A percentile compares a stretch with the other conserved stretches of the same genome.
phyloP scores from a whole-genome alignment of 2,797 vertebrate species.

The Sebastes goodei region DNA sequence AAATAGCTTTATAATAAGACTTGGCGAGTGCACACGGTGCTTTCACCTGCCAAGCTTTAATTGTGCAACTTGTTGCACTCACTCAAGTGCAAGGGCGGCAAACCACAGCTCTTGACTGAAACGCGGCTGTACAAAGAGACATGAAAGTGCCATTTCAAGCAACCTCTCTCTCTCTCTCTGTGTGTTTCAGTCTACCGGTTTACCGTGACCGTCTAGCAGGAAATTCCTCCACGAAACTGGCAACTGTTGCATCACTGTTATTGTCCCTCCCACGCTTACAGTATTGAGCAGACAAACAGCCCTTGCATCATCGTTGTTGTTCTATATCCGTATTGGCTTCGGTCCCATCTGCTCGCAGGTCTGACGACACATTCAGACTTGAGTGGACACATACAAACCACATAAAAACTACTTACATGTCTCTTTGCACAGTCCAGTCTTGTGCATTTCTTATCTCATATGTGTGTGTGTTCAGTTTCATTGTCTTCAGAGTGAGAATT shows the following conservation, averaged over 20 bases:
- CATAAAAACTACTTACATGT: neutral
- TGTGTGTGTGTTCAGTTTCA: conserved; percentile 1
- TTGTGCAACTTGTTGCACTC: neutral
- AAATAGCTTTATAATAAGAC: neutral
- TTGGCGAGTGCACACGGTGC: neutral
- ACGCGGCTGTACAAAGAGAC: neutral
- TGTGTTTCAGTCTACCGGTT: neutral
- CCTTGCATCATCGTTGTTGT: conserved; percentile 29
- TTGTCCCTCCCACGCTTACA: conserved; percentile 14
- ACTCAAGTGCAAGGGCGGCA: neutral
- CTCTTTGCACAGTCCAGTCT: neutral
- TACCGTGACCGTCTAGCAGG: neutral
- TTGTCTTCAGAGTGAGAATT: neutral
- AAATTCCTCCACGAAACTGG: conserved; percentile 45
- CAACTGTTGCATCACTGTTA: conserved; percentile 43
- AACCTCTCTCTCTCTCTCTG: neutral
- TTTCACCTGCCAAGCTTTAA: neutral
- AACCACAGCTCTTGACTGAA: neutral
- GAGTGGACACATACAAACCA: neutral
- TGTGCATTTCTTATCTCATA: neutral
- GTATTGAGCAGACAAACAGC: neutral
- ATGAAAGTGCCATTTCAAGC: neutral
- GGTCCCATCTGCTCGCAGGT: neutral
- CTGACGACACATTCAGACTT: neutral
- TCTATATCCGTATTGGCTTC: neutral